Evolutionary conservation across 2,888 invertebrate genomes (phyloP).

Genomic region (Apoderus coryli): DNA sequence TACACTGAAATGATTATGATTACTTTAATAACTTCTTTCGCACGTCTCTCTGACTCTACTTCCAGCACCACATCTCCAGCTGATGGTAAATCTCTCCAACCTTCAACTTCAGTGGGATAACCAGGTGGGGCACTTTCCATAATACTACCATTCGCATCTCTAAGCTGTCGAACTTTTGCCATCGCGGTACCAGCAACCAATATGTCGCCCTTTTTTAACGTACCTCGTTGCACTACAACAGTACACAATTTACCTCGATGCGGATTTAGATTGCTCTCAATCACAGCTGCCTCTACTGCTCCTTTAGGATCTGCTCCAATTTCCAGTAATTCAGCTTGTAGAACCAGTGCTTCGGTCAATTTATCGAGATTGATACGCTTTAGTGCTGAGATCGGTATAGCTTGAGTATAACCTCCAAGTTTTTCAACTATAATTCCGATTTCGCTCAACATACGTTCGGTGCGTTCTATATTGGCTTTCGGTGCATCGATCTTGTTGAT

Average conservation of each 20-base stretch:
- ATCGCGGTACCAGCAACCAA: constrained; percentile 73
- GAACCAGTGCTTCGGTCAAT: constrained; percentile 68
- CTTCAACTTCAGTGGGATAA: constrained; percentile 71
- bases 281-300: constrained; percentile 73
- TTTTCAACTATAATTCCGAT: constrained; percentile 76
- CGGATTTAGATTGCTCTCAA: constrained; percentile 67
- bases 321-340: constrained; percentile 80
- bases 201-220: constrained; percentile 58
- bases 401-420: constrained; percentile 83
- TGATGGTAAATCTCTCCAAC: constrained; percentile 80
- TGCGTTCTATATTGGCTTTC: constrained; percentile 72
- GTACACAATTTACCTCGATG: constrained; percentile 69
- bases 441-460: constrained; percentile 59
- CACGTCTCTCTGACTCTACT: constrained; percentile 39
- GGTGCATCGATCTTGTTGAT: constrained; percentile 97
- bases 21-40: constrained; percentile 25
- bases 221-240: constrained; percentile 62
- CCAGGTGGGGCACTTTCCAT: constrained; percentile 60
- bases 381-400: constrained; percentile 82
- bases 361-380: constrained; percentile 62
- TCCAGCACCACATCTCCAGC: constrained; percentile 82
- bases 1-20: constrained; percentile 5
- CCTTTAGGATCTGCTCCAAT: constrained; percentile 72
- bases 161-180: constrained; percentile 71
- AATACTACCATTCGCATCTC: constrained; percentile 57